Conservation (phyloP, 64 coral and sea anemone genomes). For the Trachythela sp. region DNA sequence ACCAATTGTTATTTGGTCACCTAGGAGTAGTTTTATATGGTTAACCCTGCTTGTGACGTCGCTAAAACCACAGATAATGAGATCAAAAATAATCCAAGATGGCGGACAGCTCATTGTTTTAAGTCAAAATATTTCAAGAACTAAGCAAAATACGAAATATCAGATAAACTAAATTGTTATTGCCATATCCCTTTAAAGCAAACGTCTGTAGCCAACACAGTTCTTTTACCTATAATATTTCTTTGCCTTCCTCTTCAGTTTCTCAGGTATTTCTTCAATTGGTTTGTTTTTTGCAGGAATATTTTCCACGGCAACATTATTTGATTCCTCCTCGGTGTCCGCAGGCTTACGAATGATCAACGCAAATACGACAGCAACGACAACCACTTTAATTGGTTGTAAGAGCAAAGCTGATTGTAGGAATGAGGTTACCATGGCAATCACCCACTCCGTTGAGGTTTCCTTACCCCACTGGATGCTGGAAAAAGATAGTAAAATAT, state of each 20-base stretch:
- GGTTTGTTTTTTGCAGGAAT: background rate
- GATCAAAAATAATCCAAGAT: too few relatives aligned
- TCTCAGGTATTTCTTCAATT: background rate
- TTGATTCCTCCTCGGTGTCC: constrained; percentile 35
- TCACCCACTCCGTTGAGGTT: constrained; percentile 10
- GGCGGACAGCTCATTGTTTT: too few relatives aligned
- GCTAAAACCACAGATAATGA: too few relatives aligned
- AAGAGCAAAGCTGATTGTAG: constrained; percentile 74
- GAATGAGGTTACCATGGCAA: constrained; percentile 68
- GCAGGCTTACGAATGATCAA: constrained; percentile 71
- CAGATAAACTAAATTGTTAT: too few relatives aligned
- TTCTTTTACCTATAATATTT: background rate
- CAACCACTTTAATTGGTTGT: constrained; percentile 86
- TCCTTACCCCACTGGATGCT: constrained; percentile 67
- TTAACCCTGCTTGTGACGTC: too few relatives aligned
- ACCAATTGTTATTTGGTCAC: too few relatives aligned
- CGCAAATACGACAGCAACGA: constrained; percentile 61
- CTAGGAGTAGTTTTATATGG: too few relatives aligned
- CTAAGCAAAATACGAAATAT: too few relatives aligned
- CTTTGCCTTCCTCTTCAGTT: constrained; percentile 33
- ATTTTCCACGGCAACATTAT: constrained; percentile 26
- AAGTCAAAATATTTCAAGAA: too few relatives aligned
- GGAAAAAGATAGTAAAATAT: too few relatives aligned
- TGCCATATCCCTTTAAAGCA: background rate
- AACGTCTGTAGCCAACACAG: background rate